Evolutionary conservation across 2,797 vertebrate species (phyloP), one percentile per base, ranked within the genome.

Genomic region (Pangasius mekongensis): DNA sequence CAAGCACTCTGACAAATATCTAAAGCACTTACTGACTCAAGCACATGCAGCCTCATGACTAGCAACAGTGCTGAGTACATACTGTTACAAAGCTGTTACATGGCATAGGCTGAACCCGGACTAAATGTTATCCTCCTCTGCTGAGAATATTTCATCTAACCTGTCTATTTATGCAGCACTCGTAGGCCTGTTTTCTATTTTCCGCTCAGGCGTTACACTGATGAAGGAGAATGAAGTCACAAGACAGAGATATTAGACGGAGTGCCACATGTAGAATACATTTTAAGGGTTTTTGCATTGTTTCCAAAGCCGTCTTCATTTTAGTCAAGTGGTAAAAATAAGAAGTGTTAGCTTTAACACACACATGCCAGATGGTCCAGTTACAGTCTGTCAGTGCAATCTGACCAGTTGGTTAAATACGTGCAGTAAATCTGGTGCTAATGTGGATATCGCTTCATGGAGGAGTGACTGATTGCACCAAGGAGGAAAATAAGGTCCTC

Each of bases 1-100:
- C 93, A 94, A 94, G 95, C 93, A 96, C 95, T 92, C 91, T 91
- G 94, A 94, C 93, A 96, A 94, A 95, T 91, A 96, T 95, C 90
- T 91, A 71, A 93, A 91, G 94, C 95, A 94, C 92, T 92, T 92
- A 92, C 93, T 95, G 93, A 92, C 88, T 30, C 89, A 87, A 90
- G 88, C 91, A 91, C 91, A 94, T 93, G 92, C 90, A 92, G 91
- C 93, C 91, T 91, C 92, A 93, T 93, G 92, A 94, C 93, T 91
- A 93, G 91, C 89, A 93, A 92, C 90, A 91, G 93, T 54, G 36
- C 91, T 90, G 90, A 89, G 88, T 62, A 13, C 80, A 89, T 89
- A 74, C 91, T 27, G 89, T 90, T 62, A 88, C 76, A 76, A 92
- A 89, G 92, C 89, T 90, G 54, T 87, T 64, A 71, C 60, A 87